phyloP scores from a whole-genome alignment of 2,888 invertebrate species.

The Macrophya alboannulata region DNA sequence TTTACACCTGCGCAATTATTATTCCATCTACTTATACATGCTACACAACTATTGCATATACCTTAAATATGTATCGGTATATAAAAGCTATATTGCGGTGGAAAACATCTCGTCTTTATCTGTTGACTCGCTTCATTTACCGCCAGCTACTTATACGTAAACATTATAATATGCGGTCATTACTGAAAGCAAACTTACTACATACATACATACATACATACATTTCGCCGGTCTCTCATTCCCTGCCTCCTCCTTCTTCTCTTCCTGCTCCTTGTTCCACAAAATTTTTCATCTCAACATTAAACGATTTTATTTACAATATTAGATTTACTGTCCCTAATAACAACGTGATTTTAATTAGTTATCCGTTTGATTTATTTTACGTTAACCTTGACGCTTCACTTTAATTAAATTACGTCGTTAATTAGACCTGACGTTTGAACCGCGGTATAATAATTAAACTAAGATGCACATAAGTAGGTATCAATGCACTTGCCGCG shows the following conservation, averaged over 20 bases:
- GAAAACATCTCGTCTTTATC: conserved; percentile 23
- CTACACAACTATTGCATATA: background rate
- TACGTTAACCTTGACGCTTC: background rate
- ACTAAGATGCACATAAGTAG: background rate
- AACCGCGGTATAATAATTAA: conserved; percentile 7
- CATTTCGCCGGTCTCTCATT: background rate
- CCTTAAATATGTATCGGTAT: background rate
- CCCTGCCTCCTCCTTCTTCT: background rate
- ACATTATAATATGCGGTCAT: conserved; percentile 18
- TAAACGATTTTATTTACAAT: background rate
- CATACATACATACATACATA: background rate
- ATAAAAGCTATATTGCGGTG: conserved; percentile 16
- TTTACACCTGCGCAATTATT: conserved; percentile 16
- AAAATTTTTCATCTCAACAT: background rate
- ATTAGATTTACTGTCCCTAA: background rate
- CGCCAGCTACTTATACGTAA: conserved; percentile 10
- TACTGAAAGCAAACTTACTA: conserved; percentile 2
- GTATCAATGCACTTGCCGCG: background rate
- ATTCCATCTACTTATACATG: background rate
- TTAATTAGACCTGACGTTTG: background rate
- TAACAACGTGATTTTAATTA: background rate
- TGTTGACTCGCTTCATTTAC: conserved; percentile 32
- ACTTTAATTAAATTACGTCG: conserved; percentile 10
- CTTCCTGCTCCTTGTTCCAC: background rate
- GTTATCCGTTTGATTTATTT: background rate